A percentile compares a stretch with the other conserved stretches of the same genome.
Conservation (phyloP, 53 echinoderm and acorn worm genomes). For the Mesocentrotus franciscanus region DNA sequence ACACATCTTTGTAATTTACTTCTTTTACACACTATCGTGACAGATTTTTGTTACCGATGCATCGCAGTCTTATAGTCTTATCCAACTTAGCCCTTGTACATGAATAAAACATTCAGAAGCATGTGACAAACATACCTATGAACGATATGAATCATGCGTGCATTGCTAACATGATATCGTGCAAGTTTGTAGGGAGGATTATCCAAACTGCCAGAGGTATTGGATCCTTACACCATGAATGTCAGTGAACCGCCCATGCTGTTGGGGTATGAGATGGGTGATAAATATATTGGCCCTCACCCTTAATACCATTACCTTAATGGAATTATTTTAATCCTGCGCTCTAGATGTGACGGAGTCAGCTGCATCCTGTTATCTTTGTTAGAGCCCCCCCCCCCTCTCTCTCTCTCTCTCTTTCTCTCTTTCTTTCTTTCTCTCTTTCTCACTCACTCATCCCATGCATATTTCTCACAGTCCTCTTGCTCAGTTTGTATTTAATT, state of each 20-base stretch:
- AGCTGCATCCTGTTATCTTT: not conserved
- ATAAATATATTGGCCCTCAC: constrained; percentile 47
- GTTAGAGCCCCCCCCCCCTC: not conserved
- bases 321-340: constrained; percentile 67
- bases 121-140: not conserved
- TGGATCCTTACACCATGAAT: constrained; percentile 17
- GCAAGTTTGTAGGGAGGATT: not conserved
- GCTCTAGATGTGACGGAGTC: constrained; percentile 37
- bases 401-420: not conserved
- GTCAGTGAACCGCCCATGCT: constrained; percentile 31
- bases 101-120: constrained; percentile 14
- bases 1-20: not conserved
- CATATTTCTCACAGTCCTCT: not conserved
- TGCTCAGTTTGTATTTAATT: not conserved
- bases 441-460: not conserved
- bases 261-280: constrained; percentile 22
- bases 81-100: not conserved
- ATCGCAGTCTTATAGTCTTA: not conserved
- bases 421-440: not conserved
- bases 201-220: not conserved
- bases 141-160: not conserved
- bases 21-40: not conserved
- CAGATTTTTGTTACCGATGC: constrained; percentile 6
- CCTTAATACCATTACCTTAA: constrained; percentile 84
- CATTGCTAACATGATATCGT: constrained; percentile 11